phyloP scores from a whole-genome alignment of 1,140 invertebrate genomes.

The Bicyclus anynana region DNA sequence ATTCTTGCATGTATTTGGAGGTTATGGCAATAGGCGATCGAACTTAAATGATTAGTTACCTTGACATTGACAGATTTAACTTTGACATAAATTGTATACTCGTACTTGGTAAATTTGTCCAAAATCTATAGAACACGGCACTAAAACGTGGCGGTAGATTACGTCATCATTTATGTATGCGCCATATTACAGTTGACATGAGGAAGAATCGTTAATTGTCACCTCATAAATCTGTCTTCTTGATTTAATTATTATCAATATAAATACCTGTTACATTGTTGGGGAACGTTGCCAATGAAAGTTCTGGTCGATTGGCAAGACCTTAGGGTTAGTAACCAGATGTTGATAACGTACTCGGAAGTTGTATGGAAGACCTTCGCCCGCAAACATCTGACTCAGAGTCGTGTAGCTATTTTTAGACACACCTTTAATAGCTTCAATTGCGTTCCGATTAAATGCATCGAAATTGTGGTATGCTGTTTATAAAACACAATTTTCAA shows the following conservation, averaged over 20 bases:
- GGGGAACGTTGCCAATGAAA: neutral
- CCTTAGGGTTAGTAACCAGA: neutral
- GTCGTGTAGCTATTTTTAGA: conserved; percentile 13
- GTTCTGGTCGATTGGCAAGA: neutral
- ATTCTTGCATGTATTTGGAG: too few species aligned
- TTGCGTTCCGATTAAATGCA: conserved; percentile 10
- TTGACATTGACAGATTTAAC: too few species aligned
- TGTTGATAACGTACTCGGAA: conserved; percentile 19
- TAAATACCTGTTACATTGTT: too few species aligned
- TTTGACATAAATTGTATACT: too few species aligned
- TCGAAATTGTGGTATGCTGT: conserved; percentile 1
- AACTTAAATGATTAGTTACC: too few species aligned
- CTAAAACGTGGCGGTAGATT: too few species aligned
- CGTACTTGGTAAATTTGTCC: too few species aligned
- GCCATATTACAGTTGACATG: too few species aligned
- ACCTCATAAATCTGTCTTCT: neutral
- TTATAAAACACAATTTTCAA: neutral
- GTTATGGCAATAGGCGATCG: too few species aligned
- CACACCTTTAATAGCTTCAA: conserved; percentile 15
- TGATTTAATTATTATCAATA: neutral
- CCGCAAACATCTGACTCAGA: conserved; percentile 20
- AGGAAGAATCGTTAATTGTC: neutral
- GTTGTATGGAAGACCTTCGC: conserved; percentile 14
- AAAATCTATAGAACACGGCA: too few species aligned
- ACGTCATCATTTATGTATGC: too few species aligned